phyloP scores from a whole-genome alignment of 1,140 invertebrate genomes.

The Helicoverpa armigera region DNA sequence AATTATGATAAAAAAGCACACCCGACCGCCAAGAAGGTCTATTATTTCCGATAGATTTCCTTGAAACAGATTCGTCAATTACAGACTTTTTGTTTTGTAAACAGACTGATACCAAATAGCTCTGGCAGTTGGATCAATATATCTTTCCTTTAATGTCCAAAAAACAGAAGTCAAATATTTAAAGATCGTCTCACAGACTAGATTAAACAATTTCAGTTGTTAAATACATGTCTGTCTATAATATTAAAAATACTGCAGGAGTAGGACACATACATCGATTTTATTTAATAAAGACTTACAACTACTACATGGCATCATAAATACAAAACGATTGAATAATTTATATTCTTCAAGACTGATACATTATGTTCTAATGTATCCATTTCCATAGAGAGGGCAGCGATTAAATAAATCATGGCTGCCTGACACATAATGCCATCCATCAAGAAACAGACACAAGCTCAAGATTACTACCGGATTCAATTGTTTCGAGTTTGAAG shows the following conservation, averaged over 20 bases:
- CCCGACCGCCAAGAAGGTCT: too few species aligned
- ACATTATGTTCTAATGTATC: conserved; percentile 33
- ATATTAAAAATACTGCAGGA: background rate
- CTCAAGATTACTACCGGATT: background rate
- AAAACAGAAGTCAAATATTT: background rate
- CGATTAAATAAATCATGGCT: conserved; percentile 42
- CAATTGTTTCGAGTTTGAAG: conserved; percentile 32
- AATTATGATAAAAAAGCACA: too few species aligned
- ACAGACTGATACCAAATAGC: background rate
- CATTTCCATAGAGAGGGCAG: conserved; percentile 22
- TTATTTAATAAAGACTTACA: background rate
- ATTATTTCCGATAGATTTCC: too few species aligned
- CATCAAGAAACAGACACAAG: background rate
- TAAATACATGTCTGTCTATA: too few species aligned
- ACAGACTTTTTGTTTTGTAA: too few species aligned
- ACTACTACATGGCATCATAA: conserved; percentile 4
- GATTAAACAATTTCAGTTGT: background rate
- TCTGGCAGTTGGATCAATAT: background rate
- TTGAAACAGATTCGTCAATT: too few species aligned
- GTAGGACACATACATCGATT: background rate
- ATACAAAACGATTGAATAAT: conserved; percentile 22
- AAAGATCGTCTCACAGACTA: background rate
- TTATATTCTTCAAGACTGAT: conserved; percentile 23
- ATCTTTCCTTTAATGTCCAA: background rate
- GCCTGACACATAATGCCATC: conserved; percentile 29